phyloP scores from a whole-genome alignment of 2,113 vertebrate species.

The Heteronetta atricapilla region DNA sequence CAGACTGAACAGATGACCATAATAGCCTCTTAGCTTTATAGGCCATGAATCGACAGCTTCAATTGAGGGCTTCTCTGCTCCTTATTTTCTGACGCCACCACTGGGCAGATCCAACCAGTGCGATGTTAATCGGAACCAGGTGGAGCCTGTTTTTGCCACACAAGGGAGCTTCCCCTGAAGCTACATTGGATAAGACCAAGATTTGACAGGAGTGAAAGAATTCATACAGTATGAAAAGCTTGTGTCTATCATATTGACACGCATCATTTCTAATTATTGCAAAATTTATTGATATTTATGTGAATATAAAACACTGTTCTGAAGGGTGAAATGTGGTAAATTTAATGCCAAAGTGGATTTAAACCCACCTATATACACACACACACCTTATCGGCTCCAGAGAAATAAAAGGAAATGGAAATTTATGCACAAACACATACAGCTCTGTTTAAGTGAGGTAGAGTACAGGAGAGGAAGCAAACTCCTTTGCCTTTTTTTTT shows the following conservation, averaged over 20 bases:
- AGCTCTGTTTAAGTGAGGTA: background rate
- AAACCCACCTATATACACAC: background rate
- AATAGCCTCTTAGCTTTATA: conserved; percentile 58
- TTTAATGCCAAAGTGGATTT: conserved; percentile 5
- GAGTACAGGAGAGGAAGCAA: background rate
- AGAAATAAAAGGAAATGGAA: conserved; percentile 8
- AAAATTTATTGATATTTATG: background rate
- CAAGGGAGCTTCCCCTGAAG: conserved; percentile 50
- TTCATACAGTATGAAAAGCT: background rate
- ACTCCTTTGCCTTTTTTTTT: background rate
- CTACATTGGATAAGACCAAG: conserved; percentile 13
- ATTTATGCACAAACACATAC: background rate
- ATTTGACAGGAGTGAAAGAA: background rate
- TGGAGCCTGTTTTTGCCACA: conserved; percentile 29
- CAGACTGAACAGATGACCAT: conserved; percentile 28
- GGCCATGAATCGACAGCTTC: conserved; percentile 47
- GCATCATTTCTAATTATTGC: background rate
- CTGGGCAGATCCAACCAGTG: conserved; percentile 50
- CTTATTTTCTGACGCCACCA: conserved; percentile 41
- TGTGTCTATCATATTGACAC: background rate
- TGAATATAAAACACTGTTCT: background rate
- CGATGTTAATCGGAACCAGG: conserved; percentile 49
- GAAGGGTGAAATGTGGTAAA: background rate
- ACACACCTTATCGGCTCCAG: background rate
- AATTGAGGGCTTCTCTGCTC: conserved; percentile 52